These are phyloP conservation scores for Vultur gryphus DNA, from an alignment of 2,797 vertebrate species.

Conservation along the genomic window DNA sequence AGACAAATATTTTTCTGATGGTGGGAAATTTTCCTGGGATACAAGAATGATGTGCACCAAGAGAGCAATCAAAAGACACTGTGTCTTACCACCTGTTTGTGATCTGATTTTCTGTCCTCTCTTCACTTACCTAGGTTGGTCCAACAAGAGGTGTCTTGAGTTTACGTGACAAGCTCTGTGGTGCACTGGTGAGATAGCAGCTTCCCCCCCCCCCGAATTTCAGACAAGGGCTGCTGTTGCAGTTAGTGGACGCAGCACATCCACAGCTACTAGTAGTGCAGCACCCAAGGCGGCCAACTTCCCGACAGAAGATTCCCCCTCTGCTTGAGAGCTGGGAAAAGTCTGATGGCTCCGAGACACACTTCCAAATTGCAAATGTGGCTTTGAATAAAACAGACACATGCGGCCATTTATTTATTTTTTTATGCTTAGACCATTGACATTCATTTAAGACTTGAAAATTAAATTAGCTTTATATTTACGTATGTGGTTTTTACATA, in stretches of 20 bases:
- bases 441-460: neutral
- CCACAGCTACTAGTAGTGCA: neutral
- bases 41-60: neutral
- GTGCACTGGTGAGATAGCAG: neutral
- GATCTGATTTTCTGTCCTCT: neutral
- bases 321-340: neutral
- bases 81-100: neutral
- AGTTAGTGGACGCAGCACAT: neutral
- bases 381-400: neutral
- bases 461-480: neutral
- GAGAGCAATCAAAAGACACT: neutral
- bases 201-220: neutral
- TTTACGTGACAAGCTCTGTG: neutral
- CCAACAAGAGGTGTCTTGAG: neutral
- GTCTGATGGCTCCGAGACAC: neutral
- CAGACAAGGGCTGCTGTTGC: neutral
- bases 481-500: neutral
- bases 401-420: neutral
- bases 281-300: fast-evolving
- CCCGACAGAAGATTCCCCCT: neutral
- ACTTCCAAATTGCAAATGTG: neutral
- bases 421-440: neutral
- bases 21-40: neutral
- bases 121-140: neutral
- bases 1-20: neutral